phyloP scores from a whole-genome alignment of 2,888 invertebrate species.

The Microctonus hyperodae region DNA sequence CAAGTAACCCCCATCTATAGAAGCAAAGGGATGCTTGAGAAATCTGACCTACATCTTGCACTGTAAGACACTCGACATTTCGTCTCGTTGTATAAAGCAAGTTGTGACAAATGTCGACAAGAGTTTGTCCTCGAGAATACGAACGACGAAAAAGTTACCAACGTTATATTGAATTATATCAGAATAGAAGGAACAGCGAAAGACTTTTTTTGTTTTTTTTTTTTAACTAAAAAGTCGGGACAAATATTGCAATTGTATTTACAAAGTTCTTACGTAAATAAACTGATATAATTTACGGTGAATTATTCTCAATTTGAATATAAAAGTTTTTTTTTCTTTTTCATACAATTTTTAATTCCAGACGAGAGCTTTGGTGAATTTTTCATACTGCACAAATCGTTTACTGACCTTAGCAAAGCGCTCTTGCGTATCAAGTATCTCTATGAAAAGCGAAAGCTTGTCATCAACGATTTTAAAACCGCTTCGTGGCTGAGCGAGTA shows the following conservation, averaged over 20 bases:
- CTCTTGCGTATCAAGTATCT: slow-evolving; percentile 83
- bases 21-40: slow-evolving; percentile 32
- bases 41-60: slow-evolving; percentile 29
- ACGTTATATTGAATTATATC: not conserved
- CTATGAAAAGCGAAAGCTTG: slow-evolving; percentile 80
- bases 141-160: not conserved
- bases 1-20: slow-evolving; percentile 56
- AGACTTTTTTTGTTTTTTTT: not conserved
- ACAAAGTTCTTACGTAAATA: not conserved
- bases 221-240: not conserved
- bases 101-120: slow-evolving; percentile 8
- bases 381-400: not conserved
- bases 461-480: slow-evolving; percentile 80
- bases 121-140: not conserved
- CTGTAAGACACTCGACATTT: slow-evolving; percentile 24
- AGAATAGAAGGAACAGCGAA: not conserved
- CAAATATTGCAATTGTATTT: not conserved
- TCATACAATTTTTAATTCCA: not conserved
- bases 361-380: not conserved
- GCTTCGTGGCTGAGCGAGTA: slow-evolving; percentile 74
- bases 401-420: slow-evolving; percentile 78
- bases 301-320: not conserved
- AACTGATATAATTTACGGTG: not conserved
- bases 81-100: not conserved
- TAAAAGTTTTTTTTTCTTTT: not conserved